Percentiles rank a stretch among this genome's conserved stretches.
Evolutionary conservation across 2,797 vertebrate genomes (phyloP).

Genomic region (Platalea minor): DNA sequence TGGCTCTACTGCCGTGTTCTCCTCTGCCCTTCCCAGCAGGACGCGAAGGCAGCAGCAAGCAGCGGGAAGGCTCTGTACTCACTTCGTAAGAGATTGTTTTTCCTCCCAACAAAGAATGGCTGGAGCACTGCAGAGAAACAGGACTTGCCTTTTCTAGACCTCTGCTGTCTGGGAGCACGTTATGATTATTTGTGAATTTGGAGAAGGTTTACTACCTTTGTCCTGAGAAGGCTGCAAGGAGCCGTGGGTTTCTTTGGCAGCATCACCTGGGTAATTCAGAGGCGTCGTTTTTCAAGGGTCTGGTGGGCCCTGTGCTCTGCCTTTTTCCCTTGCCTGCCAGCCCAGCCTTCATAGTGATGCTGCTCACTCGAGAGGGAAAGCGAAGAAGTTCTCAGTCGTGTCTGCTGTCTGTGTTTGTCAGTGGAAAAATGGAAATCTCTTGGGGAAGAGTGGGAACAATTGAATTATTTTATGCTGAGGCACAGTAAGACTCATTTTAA

Average conservation of each 20-base stretch:
- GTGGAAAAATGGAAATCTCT: not conserved
- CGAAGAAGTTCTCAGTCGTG: not conserved
- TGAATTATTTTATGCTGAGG: conserved; percentile 41
- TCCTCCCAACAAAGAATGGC: not conserved
- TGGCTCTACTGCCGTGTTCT: not conserved
- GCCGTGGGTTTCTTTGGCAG: not conserved
- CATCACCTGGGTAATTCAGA: not conserved
- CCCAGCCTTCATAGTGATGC: not conserved
- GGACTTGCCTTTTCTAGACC: not conserved
- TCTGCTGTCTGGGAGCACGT: not conserved
- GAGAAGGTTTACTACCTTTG: not conserved
- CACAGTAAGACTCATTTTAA: not conserved
- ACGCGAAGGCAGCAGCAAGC: not conserved
- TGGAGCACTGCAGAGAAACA: not conserved
- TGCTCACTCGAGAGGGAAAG: not conserved
- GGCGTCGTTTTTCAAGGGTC: not conserved
- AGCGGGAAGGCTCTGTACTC: not conserved
- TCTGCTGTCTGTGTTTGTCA: not conserved
- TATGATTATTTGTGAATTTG: not conserved
- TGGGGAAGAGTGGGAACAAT: not conserved
- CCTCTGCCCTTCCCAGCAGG: not conserved
- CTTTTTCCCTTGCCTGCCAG: not conserved
- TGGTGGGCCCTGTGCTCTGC: not conserved
- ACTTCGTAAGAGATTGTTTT: not conserved
- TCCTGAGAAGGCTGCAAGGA: not conserved